These are phyloP conservation scores for Balaeniceps rex DNA, from an alignment of 2,113 vertebrate genomes.

Conservation along the genomic window DNA sequence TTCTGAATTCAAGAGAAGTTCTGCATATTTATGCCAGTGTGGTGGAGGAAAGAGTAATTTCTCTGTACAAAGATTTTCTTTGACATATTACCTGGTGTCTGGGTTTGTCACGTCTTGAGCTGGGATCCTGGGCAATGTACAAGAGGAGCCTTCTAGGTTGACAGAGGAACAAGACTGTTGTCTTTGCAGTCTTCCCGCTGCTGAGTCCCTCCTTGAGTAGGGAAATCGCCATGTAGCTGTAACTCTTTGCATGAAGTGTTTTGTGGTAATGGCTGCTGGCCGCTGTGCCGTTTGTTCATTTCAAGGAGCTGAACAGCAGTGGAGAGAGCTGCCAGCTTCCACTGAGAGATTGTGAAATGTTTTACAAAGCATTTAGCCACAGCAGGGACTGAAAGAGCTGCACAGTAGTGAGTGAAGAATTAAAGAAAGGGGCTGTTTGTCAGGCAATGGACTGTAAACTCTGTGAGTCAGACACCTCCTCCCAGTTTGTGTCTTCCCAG, in stretches of 20 bases:
- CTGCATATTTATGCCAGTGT: neutral
- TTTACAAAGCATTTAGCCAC: neutral
- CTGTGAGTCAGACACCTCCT: neutral
- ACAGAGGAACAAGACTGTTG: neutral
- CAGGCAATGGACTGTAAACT: neutral
- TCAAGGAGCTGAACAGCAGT: neutral
- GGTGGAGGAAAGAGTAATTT: neutral
- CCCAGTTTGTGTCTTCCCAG: neutral
- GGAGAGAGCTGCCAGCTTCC: neutral
- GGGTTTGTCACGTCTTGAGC: neutral
- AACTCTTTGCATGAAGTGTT: neutral
- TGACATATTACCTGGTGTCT: neutral
- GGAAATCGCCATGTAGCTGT: neutral
- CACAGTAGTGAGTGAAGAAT: neutral
- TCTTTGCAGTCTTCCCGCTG: neutral
- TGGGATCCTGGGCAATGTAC: neutral
- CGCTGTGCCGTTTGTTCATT: neutral
- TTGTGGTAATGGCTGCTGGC: neutral
- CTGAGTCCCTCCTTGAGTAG: neutral
- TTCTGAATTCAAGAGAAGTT: neutral
- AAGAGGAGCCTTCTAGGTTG: neutral
- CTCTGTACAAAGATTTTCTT: neutral
- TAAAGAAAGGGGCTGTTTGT: neutral
- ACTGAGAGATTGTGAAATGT: neutral
- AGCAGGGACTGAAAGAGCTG: neutral